Evolutionary conservation across 2,797 vertebrate genomes (phyloP).

Genomic region (Pseudochromis fuscus): DNA sequence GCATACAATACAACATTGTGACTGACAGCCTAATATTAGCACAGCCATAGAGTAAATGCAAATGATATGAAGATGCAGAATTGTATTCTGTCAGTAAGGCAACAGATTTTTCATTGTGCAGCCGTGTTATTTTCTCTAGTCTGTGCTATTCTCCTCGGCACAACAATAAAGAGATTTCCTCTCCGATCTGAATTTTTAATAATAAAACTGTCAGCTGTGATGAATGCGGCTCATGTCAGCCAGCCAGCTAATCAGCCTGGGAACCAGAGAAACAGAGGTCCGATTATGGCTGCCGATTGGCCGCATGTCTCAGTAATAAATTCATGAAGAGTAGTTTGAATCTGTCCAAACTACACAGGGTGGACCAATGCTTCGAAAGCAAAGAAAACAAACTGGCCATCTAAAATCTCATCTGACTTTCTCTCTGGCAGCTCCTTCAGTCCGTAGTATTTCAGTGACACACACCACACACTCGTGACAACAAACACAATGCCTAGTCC

Average conservation of each 20-base stretch:
- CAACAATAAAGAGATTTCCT: slow-evolving; percentile 54
- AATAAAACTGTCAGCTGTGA: slow-evolving; percentile 66
- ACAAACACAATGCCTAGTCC: slow-evolving; percentile 51
- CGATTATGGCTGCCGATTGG: slow-evolving; percentile 33
- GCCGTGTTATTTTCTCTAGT: slow-evolving; percentile 43
- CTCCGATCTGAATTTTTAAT: slow-evolving; percentile 59
- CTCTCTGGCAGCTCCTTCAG: slow-evolving; percentile 17
- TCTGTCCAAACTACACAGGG: slow-evolving; percentile 18
- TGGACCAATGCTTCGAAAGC: slow-evolving; percentile 3
- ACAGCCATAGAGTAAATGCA: slow-evolving; percentile 34
- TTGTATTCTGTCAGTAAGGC: slow-evolving; percentile 18
- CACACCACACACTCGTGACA: slow-evolving; percentile 46
- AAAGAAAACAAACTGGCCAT: slow-evolving; percentile 8
- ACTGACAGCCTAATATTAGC: slow-evolving; percentile 38
- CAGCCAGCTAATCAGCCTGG: slow-evolving; percentile 59
- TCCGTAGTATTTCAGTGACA: slow-evolving; percentile 35
- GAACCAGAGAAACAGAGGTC: slow-evolving; percentile 50
- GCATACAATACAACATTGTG: slow-evolving; percentile 36
- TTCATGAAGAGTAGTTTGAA: slow-evolving; percentile 41
- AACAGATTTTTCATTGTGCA: slow-evolving; percentile 16
- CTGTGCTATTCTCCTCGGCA: slow-evolving; percentile 14
- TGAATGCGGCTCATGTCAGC: slow-evolving; percentile 60
- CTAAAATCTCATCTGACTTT: slow-evolving; percentile 45
- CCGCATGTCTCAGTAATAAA: slow-evolving; percentile 33
- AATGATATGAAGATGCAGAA: slow-evolving; percentile 42